A percentile compares a stretch with the other conserved stretches of the same genome.
These are phyloP conservation scores for Coleophora flavipennella DNA, from an alignment of 2,888 invertebrate species.

Conservation along the genomic window DNA sequence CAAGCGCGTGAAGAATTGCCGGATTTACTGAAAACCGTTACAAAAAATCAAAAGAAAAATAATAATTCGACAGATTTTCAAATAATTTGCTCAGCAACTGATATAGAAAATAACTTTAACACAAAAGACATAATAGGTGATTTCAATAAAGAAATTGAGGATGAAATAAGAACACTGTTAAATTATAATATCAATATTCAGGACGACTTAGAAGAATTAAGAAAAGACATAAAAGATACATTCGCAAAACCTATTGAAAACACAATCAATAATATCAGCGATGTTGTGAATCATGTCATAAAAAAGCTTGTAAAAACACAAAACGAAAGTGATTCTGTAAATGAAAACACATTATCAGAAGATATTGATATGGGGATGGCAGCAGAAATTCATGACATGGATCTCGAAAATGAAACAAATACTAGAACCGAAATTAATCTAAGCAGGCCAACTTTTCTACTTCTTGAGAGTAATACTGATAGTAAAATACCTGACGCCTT, in stretches of 20 bases:
- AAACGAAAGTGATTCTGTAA: conserved; percentile 29
- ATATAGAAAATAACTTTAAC: conserved; percentile 62
- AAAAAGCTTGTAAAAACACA: conserved; percentile 61
- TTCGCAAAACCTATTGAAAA: conserved; percentile 64
- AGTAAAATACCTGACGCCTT: conserved; percentile 72
- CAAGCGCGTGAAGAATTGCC: conserved; percentile 46
- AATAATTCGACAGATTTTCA: conserved; percentile 32
- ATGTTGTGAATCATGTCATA: conserved; percentile 66
- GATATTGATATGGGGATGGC: conserved; percentile 20
- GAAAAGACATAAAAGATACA: conserved; percentile 64
- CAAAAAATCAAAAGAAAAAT: conserved; percentile 52
- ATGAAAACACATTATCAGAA: conserved; percentile 16
- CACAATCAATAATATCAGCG: conserved; percentile 66
- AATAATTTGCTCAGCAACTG: conserved; percentile 44
- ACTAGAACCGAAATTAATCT: conserved; percentile 53
- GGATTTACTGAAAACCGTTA: conserved; percentile 55
- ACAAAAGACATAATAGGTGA: conserved; percentile 70
- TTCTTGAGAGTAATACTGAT: conserved; percentile 48
- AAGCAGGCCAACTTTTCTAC: conserved; percentile 61
- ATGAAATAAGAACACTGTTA: conserved; percentile 67
- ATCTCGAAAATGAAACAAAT: conserved; percentile 53
- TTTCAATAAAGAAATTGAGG: conserved; percentile 74
- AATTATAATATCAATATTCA: conserved; percentile 63
- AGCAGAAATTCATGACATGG: conserved; percentile 34
- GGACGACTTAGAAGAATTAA: conserved; percentile 59